A percentile compares a stretch with the other conserved stretches of the same genome.
Evolutionary conservation across 35 echinoderm and acorn worm species (phyloP).

Genomic region (Acanthaster planci): DNA sequence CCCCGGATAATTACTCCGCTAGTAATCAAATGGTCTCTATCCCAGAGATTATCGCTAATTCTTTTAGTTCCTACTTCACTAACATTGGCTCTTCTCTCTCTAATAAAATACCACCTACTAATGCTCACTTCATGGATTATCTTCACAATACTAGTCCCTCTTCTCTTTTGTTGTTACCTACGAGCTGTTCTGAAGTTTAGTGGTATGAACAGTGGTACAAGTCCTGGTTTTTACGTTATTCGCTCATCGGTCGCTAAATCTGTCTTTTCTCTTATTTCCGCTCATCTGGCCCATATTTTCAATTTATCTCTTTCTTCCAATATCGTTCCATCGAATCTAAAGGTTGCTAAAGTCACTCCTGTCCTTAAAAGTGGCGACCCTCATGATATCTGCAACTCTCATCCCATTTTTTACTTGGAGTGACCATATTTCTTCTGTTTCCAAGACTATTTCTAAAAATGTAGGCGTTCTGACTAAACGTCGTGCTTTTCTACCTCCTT

Average conservation of each 20-base stretch:
- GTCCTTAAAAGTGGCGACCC: not conserved
- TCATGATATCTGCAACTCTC: not conserved
- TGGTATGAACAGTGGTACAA: not conserved
- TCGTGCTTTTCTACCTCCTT: no score
- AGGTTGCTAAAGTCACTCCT: constrained; percentile 7
- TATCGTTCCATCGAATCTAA: not conserved
- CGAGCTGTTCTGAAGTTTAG: not conserved
- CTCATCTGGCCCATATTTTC: not conserved
- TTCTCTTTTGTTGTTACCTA: not conserved
- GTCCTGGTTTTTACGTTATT: not conserved
- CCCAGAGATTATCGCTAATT: not conserved
- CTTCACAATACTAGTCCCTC: not conserved
- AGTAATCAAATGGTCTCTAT: not conserved
- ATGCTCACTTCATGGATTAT: constrained; percentile 1
- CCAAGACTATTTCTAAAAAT: not conserved
- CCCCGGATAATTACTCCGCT: not conserved
- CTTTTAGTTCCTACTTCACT: not conserved
- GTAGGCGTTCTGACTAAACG: not conserved
- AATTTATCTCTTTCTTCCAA: not conserved
- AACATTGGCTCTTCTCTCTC: not conserved
- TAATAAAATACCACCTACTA: constrained; percentile 11
- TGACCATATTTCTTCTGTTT: not conserved
- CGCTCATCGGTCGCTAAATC: not conserved
- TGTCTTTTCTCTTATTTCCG: not conserved
- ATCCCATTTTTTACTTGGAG: constrained; percentile 2